These are phyloP conservation scores for Opisthocomus hoazin DNA, from an alignment of 2,113 vertebrate species.

Conservation along the genomic window DNA sequence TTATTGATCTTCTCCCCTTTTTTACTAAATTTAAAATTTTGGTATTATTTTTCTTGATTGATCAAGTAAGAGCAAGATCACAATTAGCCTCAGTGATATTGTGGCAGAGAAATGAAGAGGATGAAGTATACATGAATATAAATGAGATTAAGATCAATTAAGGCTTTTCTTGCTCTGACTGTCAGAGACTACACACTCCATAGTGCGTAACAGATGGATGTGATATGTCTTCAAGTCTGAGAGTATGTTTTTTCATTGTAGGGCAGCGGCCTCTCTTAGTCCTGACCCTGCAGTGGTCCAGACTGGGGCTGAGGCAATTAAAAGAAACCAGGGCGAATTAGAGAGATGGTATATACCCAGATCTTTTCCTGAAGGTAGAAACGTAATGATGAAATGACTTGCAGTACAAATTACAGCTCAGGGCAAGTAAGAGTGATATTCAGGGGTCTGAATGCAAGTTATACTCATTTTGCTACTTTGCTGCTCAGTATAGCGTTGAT, in stretches of 20 bases:
- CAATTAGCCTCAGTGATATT: background rate
- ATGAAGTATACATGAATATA: background rate
- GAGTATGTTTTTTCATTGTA: background rate
- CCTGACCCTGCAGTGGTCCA: background rate
- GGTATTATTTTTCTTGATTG: background rate
- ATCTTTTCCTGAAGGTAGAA: background rate
- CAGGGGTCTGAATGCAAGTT: background rate
- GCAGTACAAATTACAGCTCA: background rate
- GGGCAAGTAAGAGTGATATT: background rate
- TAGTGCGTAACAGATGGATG: background rate
- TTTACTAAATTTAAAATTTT: background rate
- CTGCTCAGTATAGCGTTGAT: background rate
- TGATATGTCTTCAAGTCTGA: background rate
- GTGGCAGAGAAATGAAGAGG: background rate
- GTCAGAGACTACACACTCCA: background rate
- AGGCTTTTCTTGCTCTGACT: background rate
- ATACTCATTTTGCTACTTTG: background rate
- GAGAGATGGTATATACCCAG: background rate
- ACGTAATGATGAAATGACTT: background rate
- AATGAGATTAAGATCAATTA: background rate
- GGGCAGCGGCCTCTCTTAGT: background rate
- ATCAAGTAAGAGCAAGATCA: background rate
- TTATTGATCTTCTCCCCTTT: background rate
- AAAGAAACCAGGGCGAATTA: background rate
- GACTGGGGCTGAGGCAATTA: background rate